These are phyloP conservation scores for Pomacea maculata DNA, from an alignment of 1,140 invertebrate species.

Conservation along the genomic window DNA sequence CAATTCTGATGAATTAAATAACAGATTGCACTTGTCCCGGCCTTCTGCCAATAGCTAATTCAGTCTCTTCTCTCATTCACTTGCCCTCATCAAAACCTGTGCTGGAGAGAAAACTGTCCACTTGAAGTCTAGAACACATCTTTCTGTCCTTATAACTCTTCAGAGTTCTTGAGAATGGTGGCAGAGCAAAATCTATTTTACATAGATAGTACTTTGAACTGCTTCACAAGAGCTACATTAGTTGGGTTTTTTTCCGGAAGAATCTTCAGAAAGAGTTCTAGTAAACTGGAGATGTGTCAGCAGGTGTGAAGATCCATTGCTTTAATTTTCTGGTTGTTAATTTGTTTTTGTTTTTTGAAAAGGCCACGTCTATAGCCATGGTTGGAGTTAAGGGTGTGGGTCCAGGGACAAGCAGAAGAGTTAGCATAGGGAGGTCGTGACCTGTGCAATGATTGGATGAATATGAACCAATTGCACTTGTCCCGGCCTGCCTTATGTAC, in stretches of 20 bases:
- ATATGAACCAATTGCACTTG: conserved; percentile 48
- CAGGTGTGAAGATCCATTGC: background rate
- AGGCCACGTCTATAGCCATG: too few species aligned
- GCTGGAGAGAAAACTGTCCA: background rate
- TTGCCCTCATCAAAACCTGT: too few species aligned
- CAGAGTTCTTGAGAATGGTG: background rate
- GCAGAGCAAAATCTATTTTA: background rate
- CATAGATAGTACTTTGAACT: background rate
- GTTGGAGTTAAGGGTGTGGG: too few species aligned
- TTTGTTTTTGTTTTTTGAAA: background rate
- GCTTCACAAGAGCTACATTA: background rate
- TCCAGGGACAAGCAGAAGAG: background rate
- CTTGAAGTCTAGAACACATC: background rate
- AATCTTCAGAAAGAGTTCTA: too few species aligned
- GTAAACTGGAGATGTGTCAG: too few species aligned
- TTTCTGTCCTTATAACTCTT: background rate
- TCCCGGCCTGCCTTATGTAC: conserved; percentile 45
- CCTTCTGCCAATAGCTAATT: conserved; percentile 30
- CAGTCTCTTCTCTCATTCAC: background rate
- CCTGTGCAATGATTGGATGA: conserved; percentile 43
- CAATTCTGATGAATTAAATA: conserved; percentile 29
- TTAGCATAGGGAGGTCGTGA: conserved; percentile 38
- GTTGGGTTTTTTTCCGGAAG: too few species aligned
- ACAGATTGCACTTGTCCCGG: conserved; percentile 57
- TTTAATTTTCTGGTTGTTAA: background rate